Evolutionary conservation across 1,140 invertebrate genomes (phyloP).

Genomic region (Halesus radiatus): DNA sequence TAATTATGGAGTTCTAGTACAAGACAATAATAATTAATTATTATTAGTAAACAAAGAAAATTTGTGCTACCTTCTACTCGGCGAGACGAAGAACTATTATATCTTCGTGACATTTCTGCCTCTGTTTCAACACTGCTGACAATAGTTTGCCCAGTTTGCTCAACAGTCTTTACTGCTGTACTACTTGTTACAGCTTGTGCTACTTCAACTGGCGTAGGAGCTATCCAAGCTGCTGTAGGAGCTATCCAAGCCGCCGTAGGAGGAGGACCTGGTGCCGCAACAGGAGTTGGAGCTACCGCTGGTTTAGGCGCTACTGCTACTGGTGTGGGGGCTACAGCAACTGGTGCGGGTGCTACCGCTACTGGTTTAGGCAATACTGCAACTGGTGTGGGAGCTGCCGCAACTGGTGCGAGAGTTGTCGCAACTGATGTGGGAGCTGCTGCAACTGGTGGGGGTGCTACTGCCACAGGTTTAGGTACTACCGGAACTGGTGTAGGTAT

Average conservation of each 20-base stretch:
- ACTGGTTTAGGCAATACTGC: slow-evolving; percentile 36
- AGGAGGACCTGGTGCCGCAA: not conserved
- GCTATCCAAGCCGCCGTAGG: not conserved
- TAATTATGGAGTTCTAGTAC: not conserved
- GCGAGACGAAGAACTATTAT: slow-evolving; percentile 71
- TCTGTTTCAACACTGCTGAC: slow-evolving; percentile 65
- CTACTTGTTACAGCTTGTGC: slow-evolving; percentile 48
- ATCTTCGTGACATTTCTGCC: slow-evolving; percentile 73
- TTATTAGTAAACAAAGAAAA: slow-evolving; percentile 13
- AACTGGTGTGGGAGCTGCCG: slow-evolving; percentile 47
- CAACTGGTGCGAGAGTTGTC: slow-evolving; percentile 46
- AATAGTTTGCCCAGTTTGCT: slow-evolving; percentile 54
- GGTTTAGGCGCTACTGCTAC: slow-evolving; percentile 45
- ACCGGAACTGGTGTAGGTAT: slow-evolving; percentile 45
- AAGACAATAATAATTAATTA: slow-evolving; percentile 3
- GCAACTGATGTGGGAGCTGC: slow-evolving; percentile 46
- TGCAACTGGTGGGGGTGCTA: slow-evolving; percentile 40
- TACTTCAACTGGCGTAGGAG: slow-evolving; percentile 40
- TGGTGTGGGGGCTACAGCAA: no score
- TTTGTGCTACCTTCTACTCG: slow-evolving; percentile 71
- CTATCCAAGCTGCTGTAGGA: slow-evolving; percentile 18
- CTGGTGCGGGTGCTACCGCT: slow-evolving; percentile 10
- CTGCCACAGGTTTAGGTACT: slow-evolving; percentile 10
- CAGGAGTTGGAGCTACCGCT: slow-evolving; percentile 33
- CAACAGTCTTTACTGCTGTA: not conserved